phyloP scores from a whole-genome alignment of 2,113 vertebrate genomes.

The Gambusia affinis region DNA sequence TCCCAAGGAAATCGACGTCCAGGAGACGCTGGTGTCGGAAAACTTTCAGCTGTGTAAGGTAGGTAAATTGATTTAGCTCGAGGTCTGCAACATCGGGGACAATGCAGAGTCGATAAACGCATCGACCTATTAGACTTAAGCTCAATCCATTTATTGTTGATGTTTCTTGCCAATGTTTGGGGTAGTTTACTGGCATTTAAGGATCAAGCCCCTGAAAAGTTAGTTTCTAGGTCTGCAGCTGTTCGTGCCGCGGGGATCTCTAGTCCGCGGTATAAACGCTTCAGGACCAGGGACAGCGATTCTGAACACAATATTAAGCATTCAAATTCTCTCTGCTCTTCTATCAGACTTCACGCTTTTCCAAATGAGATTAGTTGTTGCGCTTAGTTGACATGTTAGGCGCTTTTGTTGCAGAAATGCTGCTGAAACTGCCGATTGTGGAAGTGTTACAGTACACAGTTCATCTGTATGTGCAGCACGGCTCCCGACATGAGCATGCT shows the following conservation, averaged over 20 bases:
- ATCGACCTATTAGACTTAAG: not conserved
- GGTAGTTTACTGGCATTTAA: constrained; percentile 7
- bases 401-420: constrained; percentile 2
- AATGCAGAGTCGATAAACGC: not conserved
- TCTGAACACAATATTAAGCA: not conserved
- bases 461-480: constrained; percentile 15
- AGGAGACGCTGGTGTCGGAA: constrained; percentile 92
- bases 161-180: not conserved
- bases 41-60: constrained; percentile 98
- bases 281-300: constrained; percentile 43
- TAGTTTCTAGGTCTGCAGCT: constrained; percentile 12
- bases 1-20: constrained; percentile 88
- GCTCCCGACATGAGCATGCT: constrained; percentile 12
- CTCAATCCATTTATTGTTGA: not conserved
- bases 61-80: constrained; percentile 51
- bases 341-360: not conserved
- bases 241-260: not conserved
- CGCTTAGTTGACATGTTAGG: no score
- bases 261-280: constrained; percentile 26
- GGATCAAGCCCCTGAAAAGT: constrained; percentile 26
- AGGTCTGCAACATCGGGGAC: not conserved
- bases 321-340: not conserved
- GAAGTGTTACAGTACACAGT: not conserved
- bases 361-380: not conserved
- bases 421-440: constrained; percentile 13